Evolutionary conservation across 2,888 invertebrate genomes (phyloP), one percentile per base, ranked within the genome.

Genomic region (Cyrtodaria siliqua): DNA sequence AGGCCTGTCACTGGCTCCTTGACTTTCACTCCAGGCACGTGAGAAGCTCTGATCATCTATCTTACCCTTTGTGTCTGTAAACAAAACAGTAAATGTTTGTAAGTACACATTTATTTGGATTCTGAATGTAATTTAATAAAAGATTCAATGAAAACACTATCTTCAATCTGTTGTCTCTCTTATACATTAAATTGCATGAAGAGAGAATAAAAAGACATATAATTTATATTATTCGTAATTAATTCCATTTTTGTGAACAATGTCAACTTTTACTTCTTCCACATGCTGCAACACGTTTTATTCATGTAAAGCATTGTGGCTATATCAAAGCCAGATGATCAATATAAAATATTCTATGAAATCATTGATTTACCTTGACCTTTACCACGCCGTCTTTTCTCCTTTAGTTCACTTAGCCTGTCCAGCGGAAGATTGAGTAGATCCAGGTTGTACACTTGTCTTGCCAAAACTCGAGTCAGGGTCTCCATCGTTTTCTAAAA

Each of bases 361-460:
- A n/a, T n/a, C n/a, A n/a, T n/a, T n/a, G n/a, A n/a, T n/a, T 23
- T 79, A 85, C 85, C 85, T 77, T 84, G 82, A 74, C 85, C 84
- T 56, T 78, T 76, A n/a, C 90, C 90, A 53, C 90, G 70, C 49
- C 88, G 76, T 52, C 89, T 95, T 92, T 96, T 96, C 26, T 95
- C 95, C 89, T 97, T 96, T 55, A 97, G 93, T n/a, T n/a, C n/a
- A n/a, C n/a, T n/a, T n/a, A n/a, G n/a, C 40, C 96, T 94, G 88
- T 97, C 97, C 77, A 97, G 92, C 2, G 96, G 97, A 61, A 97
- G 93, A 93, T 98, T 98, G 57, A 96, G 96, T 82, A 99, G 94
- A 94, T 99, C 99, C 82, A 99, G 94, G 84, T 96, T 96, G 92
- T 99, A 99, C 24, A 99, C 98, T 92, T 99, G 98, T 20, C 98